Conservation (phyloP, 2,797 vertebrate genomes). For the Silurus aristotelis region DNA sequence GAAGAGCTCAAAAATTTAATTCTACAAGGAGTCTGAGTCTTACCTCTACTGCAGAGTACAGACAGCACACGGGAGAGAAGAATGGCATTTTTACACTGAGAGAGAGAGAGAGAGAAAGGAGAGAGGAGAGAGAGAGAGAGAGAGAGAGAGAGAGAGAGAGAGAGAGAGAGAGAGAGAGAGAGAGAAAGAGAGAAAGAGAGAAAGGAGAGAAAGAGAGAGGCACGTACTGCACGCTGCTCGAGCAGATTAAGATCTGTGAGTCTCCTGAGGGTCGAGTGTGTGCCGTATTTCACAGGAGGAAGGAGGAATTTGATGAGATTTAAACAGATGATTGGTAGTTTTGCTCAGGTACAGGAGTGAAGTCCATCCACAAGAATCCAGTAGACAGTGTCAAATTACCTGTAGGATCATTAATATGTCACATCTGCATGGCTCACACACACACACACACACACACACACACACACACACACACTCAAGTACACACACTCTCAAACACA, state of each 20-base stretch:
- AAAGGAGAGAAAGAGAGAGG: conserved; percentile 9
- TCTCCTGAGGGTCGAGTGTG: no score
- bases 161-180: conserved; percentile 33
- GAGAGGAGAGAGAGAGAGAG: background rate
- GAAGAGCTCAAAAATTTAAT: no score
- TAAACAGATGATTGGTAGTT: no score
- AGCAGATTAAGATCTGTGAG: conserved; percentile 38
- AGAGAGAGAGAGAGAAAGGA: conserved; percentile 59
- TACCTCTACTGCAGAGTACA: conserved; percentile 88
- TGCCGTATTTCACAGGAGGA: no score
- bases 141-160: conserved; percentile 22
- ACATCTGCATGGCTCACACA: conserved; percentile 7
- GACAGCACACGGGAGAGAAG: conserved; percentile 89
- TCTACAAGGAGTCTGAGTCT: conserved; percentile 58
- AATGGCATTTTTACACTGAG: conserved; percentile 89
- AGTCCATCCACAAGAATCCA: no score
- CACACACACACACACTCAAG: background rate
- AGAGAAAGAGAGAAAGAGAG: conserved; percentile 36
- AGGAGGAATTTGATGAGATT: no score
- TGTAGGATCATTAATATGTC: background rate
- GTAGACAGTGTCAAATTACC: no score
- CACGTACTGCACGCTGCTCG: conserved; percentile 32
- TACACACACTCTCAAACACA: no score
- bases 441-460: conserved; percentile 9
- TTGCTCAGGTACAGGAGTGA: no score